Percentiles rank a stretch among this genome's conserved stretches.
phyloP scores from a whole-genome alignment of 2,113 vertebrate genomes.

The Herpetotheres cachinnans region DNA sequence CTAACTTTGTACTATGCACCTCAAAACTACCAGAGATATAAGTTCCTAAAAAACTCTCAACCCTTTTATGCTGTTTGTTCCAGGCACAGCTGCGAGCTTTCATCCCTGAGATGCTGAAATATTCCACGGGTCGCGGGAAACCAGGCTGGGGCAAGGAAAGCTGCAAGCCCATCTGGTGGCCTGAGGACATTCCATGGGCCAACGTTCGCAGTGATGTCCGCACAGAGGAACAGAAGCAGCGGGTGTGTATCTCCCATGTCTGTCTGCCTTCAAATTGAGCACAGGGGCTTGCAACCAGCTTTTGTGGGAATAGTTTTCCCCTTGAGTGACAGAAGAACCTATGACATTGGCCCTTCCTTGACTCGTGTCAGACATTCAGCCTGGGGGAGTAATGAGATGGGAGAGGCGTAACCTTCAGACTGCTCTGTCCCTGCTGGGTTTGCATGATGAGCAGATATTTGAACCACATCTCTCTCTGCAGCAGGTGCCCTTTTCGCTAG shows the following conservation, averaged over 20 bases:
- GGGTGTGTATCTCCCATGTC: constrained; percentile 72
- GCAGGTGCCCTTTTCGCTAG: background rate
- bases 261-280: fast-evolving
- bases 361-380: background rate
- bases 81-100: constrained; percentile 97
- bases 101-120: constrained; percentile 99
- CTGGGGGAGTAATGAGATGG: background rate
- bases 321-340: background rate
- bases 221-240: constrained; percentile 95
- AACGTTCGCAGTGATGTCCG: constrained; percentile 97
- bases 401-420: background rate
- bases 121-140: constrained; percentile 95
- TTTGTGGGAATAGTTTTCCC: background rate
- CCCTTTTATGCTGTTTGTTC: background rate
- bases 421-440: background rate
- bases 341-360: background rate
- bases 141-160: constrained; percentile 99
- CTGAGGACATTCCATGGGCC: constrained; percentile 97
- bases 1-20: fast-evolving
- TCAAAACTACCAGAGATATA: fast-evolving
- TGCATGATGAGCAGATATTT: background rate
- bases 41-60: background rate
- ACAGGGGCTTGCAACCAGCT: fast-evolving
- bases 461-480: background rate
- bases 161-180: constrained; percentile 98